A percentile compares a stretch with the other conserved stretches of the same genome.
These are phyloP conservation scores for Acipenser transmontanus DNA, from an alignment of 2,797 vertebrate genomes.

Conservation along the genomic window DNA sequence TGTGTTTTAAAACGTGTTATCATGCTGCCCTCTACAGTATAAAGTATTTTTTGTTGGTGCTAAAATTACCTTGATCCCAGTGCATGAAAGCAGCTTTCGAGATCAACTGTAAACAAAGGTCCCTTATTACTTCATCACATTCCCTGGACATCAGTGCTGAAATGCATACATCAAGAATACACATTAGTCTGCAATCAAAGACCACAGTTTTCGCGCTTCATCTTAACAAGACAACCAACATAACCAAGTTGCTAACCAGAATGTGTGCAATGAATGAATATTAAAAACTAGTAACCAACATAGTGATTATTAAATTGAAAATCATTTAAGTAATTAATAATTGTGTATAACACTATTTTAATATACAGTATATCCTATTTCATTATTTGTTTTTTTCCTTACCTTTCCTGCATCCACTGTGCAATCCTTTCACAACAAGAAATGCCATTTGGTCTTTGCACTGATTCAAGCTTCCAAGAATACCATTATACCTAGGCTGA, in stretches of 20 bases:
- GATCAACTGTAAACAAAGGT: constrained; percentile 39
- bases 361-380: too few relatives aligned
- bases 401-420: constrained; percentile 34
- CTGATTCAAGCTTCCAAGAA: constrained; percentile 43
- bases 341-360: too few relatives aligned
- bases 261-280: background rate
- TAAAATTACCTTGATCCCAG: constrained; percentile 60
- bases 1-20: constrained; percentile 10
- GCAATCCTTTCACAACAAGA: constrained; percentile 36
- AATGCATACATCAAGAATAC: constrained; percentile 5
- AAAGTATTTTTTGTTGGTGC: constrained; percentile 19
- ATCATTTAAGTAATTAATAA: background rate
- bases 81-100: constrained; percentile 48
- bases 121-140: constrained; percentile 44
- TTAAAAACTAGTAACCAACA: background rate
- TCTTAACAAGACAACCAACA: background rate
- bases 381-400: background rate
- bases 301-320: background rate
- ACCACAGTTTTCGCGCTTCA: background rate
- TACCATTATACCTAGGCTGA: constrained; percentile 16
- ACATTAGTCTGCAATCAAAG: background rate
- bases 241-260: too few relatives aligned
- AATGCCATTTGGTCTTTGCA: constrained; percentile 34
- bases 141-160: constrained; percentile 46
- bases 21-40: constrained; percentile 46